A percentile compares a stretch with the other conserved stretches of the same genome.
Conservation (phyloP, 2,113 vertebrate species). For the Nettapus auritus region DNA sequence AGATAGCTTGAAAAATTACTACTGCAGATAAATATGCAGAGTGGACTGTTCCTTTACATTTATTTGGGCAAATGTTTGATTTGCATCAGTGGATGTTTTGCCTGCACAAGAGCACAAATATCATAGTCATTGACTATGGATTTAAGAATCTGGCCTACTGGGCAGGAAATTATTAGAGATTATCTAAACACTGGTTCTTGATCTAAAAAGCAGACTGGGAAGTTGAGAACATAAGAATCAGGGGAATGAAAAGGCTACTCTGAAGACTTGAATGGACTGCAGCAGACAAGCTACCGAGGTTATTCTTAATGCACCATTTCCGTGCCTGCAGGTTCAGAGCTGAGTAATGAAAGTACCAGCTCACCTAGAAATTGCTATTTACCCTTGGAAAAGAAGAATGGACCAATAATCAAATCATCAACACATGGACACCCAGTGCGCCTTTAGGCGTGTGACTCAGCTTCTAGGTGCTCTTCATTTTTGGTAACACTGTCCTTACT, state of each 20-base stretch:
- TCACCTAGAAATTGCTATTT: not conserved
- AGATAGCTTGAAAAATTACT: not conserved
- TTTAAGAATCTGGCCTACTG: not conserved
- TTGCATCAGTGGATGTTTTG: not conserved
- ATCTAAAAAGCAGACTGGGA: not conserved
- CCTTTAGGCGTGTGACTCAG: not conserved
- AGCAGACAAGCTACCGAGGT: not conserved
- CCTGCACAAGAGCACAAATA: not conserved
- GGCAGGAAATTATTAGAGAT: not conserved
- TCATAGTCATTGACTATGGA: fast-evolving
- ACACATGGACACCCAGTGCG: not conserved
- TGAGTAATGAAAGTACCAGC: not conserved
- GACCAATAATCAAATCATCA: not conserved
- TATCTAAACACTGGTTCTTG: not conserved
- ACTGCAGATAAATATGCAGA: not conserved
- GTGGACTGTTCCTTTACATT: not conserved
- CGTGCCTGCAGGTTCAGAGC: not conserved
- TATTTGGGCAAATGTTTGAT: not conserved
- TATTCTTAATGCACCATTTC: not conserved
- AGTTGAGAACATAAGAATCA: not conserved
- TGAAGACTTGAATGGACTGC: not conserved
- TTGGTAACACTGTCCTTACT: not conserved
- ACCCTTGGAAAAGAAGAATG: not conserved
- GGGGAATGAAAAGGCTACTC: not conserved
- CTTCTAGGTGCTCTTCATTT: not conserved